A percentile compares a stretch with the other conserved stretches of the same genome.
phyloP scores from a whole-genome alignment of 1,140 invertebrate species.

The Onthophagus taurus region DNA sequence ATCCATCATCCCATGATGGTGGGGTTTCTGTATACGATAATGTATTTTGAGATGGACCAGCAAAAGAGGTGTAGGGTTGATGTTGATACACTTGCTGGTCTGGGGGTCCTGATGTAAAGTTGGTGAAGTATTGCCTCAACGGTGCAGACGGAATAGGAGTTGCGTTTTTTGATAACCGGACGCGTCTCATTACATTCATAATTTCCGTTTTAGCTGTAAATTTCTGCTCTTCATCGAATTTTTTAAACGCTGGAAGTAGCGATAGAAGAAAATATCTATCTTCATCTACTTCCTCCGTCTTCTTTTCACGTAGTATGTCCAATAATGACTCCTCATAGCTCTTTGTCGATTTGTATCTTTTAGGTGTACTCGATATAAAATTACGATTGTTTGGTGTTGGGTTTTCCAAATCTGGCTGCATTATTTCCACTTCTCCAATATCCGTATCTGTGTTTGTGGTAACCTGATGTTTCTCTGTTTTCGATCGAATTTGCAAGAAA shows the following conservation, averaged over 20 bases:
- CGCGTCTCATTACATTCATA: constrained; percentile 8
- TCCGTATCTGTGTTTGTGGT: not conserved
- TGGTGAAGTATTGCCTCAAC: too few species aligned
- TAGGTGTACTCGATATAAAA: not conserved
- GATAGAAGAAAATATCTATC: constrained; percentile 11
- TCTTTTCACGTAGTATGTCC: not conserved
- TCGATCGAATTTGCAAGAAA: not conserved
- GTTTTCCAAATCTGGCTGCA: not conserved
- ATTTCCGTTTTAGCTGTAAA: constrained; percentile 7
- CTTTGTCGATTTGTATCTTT: not conserved
- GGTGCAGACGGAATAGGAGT: too few species aligned
- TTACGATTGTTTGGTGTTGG: not conserved
- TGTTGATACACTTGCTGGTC: constrained; percentile 2
- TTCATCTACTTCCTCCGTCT: constrained; percentile 6
- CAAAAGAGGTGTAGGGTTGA: too few species aligned
- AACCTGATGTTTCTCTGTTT: not conserved
- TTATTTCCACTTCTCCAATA: not conserved
- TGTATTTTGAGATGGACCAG: too few species aligned
- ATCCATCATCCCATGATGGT: too few species aligned
- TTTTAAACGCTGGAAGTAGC: constrained; percentile 5
- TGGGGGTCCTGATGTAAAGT: constrained; percentile 7
- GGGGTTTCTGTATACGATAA: too few species aligned
- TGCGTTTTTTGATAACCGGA: constrained; percentile 5
- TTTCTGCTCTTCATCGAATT: constrained; percentile 11
- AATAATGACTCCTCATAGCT: constrained; percentile 1